phyloP scores from a whole-genome alignment of 2,888 invertebrate genomes.

The Tetragnatha montana region DNA sequence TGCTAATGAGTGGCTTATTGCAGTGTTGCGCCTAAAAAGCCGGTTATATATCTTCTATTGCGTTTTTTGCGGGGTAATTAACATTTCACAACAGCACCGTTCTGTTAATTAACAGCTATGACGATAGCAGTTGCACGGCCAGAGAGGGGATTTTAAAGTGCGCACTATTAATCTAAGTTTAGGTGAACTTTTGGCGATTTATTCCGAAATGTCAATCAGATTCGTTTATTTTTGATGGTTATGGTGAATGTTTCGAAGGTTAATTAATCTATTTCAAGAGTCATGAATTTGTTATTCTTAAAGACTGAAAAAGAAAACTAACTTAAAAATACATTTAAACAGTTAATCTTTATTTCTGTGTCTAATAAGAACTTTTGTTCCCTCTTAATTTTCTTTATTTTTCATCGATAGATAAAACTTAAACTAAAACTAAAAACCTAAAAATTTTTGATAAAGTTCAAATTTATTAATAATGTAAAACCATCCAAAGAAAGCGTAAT shows the following conservation, averaged over 20 bases:
- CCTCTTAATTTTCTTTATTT: no score
- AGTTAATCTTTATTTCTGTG: not conserved
- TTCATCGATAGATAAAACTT: no score
- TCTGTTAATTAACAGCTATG: conserved; percentile 38
- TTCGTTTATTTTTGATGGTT: no score
- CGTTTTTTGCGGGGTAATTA: conserved; percentile 42
- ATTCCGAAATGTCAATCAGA: not conserved
- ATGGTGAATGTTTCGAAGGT: no score
- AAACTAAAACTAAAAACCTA: no score
- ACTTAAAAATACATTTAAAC: not conserved
- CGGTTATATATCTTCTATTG: conserved; percentile 8
- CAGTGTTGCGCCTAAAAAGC: not conserved
- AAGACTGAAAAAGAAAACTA: not conserved
- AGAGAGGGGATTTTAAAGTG: conserved; percentile 18
- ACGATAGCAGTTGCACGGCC: not conserved
- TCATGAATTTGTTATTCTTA: not conserved
- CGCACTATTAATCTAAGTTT: conserved; percentile 11
- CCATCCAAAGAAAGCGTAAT: no score
- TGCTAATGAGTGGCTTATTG: conserved; percentile 58
- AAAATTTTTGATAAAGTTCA: no score
- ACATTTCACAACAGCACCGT: conserved; percentile 28
- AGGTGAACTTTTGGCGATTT: not conserved
- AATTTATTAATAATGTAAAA: no score
- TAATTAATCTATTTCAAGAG: not conserved
- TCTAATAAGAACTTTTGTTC: not conserved